Evolutionary conservation across 2,888 invertebrate species (phyloP).

Genomic region (Chrysopilus asiliformis): DNA sequence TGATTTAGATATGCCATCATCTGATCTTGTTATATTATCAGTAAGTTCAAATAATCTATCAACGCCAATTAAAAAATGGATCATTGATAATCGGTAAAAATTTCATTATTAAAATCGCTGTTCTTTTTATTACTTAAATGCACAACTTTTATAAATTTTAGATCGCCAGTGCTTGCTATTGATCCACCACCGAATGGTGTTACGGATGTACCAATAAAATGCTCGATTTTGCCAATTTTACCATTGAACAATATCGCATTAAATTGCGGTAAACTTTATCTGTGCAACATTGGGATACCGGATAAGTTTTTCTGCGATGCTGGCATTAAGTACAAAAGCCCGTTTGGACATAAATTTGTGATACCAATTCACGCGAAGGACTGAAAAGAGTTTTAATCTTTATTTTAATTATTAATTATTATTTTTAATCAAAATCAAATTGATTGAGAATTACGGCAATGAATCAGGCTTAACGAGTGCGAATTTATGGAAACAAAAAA

Average conservation of each 20-base stretch:
- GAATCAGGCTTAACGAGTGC: too few relatives aligned
- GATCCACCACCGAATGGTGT: slow-evolving; percentile 62
- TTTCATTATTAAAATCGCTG: neutral
- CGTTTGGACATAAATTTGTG: slow-evolving; percentile 72
- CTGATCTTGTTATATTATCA: slow-evolving; percentile 36
- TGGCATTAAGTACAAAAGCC: slow-evolving; percentile 67
- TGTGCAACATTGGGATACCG: slow-evolving; percentile 76
- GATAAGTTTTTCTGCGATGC: slow-evolving; percentile 58
- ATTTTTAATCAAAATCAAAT: neutral
- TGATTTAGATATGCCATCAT: slow-evolving; percentile 32
- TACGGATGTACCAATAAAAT: slow-evolving; percentile 46
- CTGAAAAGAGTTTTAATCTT: slow-evolving; percentile 20
- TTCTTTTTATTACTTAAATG: neutral
- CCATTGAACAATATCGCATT: slow-evolving; percentile 49
- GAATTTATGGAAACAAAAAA: too few relatives aligned
- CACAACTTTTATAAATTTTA: slow-evolving; percentile 11
- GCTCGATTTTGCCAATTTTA: slow-evolving; percentile 55
- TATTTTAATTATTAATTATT: neutral
- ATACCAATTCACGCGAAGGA: slow-evolving; percentile 52
- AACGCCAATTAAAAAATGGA: slow-evolving; percentile 49
- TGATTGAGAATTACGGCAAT: neutral
- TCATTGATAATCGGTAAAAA: slow-evolving; percentile 42
- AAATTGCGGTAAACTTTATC: slow-evolving; percentile 58
- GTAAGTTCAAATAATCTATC: slow-evolving; percentile 32
- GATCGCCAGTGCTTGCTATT: slow-evolving; percentile 58